phyloP scores from a whole-genome alignment of 2,797 vertebrate species.

The Enoplosus armatus region DNA sequence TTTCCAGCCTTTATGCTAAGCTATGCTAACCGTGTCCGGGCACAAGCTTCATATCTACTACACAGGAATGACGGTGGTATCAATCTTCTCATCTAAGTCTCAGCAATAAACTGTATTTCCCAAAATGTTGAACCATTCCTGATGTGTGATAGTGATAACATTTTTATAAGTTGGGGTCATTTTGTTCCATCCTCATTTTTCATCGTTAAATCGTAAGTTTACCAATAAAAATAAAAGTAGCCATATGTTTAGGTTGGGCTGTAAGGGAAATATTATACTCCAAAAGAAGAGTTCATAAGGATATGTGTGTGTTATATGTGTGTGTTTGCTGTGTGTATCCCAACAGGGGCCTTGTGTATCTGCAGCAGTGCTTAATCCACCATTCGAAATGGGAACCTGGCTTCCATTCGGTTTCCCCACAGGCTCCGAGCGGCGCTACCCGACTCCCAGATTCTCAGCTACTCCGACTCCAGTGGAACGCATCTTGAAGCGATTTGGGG shows the following conservation, averaged over 20 bases:
- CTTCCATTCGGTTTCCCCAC: conserved; percentile 68
- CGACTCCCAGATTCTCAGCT: conserved; percentile 66
- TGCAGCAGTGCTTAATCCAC: conserved; percentile 72
- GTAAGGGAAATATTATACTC: conserved; percentile 18
- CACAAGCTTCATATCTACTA: background rate
- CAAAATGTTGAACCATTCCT: conserved; percentile 2
- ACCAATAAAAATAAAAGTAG: background rate
- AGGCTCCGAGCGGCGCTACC: conserved; percentile 56
- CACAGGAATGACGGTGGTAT: background rate
- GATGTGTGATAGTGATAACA: background rate
- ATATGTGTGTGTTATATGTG: conserved; percentile 37
- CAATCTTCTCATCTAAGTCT: background rate
- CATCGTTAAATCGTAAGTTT: background rate
- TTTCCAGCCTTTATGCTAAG: background rate
- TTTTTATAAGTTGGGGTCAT: background rate
- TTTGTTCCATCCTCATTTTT: background rate
- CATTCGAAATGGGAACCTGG: conserved; percentile 76
- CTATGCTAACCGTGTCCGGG: background rate
- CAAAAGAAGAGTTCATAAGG: conserved; percentile 24
- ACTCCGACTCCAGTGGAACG: conserved; percentile 67
- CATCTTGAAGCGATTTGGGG: conserved; percentile 84
- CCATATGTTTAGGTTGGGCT: conserved; percentile 17
- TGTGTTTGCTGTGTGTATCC: conserved; percentile 55
- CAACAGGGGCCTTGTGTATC: conserved; percentile 58
- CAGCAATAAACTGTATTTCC: background rate